Conservation (phyloP, 2,797 vertebrate genomes). For the Cynodonichthys magdalenae region DNA sequence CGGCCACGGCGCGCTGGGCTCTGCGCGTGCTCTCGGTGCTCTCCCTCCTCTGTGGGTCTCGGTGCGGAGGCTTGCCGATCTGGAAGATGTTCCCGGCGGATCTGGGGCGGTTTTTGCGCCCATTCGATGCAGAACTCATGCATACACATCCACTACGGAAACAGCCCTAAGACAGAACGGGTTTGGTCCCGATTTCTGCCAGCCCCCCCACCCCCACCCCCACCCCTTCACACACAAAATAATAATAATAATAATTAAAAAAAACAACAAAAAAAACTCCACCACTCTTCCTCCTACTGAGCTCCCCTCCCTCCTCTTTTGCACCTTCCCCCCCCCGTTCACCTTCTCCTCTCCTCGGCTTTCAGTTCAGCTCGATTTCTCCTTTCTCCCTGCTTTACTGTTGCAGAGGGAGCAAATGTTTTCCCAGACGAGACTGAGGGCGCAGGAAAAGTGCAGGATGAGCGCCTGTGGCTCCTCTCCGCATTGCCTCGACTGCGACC, state of each 20-base stretch:
- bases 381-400: conserved; percentile 40
- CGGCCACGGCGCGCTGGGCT: conserved; percentile 89
- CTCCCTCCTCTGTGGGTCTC: conserved; percentile 88
- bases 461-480: conserved; percentile 79
- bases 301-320: too few relatives aligned
- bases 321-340: conserved; percentile 43
- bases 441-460: conserved; percentile 74
- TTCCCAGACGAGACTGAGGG: conserved; percentile 78
- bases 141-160: conserved; percentile 91
- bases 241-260: too few relatives aligned
- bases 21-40: conserved; percentile 88
- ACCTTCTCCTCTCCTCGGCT: conserved; percentile 46
- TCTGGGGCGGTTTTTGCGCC: conserved; percentile 97
- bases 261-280: conserved; percentile 61
- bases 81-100: conserved; percentile 91
- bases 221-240: too few relatives aligned
- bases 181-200: conserved; percentile 25
- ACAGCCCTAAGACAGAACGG: conserved; percentile 79
- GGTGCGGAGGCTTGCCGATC: conserved; percentile 86
- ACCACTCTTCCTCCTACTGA: conserved; percentile 50
- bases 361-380: conserved; percentile 41
- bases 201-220: background rate
- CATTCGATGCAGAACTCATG: conserved; percentile 98
- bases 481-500: conserved; percentile 83
- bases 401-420: conserved; percentile 46